Conservation (phyloP, 2,113 vertebrate species). For the Daboia siamensis region DNA sequence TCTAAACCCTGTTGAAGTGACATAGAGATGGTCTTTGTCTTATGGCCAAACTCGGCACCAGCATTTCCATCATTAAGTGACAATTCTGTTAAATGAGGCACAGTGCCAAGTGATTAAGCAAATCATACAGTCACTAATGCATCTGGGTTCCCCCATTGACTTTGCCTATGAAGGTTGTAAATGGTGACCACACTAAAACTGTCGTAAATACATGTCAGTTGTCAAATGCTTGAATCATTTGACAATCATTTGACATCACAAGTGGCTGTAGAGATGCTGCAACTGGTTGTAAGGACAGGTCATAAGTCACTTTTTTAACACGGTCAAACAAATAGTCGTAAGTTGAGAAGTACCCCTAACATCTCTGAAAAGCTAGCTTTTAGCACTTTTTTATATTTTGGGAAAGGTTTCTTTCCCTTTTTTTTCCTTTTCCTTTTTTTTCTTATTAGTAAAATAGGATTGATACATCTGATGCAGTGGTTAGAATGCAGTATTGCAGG, state of each 20-base stretch:
- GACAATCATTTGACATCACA: neutral
- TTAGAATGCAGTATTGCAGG: neutral
- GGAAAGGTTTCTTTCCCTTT: neutral
- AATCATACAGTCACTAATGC: neutral
- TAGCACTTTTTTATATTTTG: neutral
- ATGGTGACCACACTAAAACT: neutral
- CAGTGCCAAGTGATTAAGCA: neutral
- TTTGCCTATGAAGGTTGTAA: neutral
- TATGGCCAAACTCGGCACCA: neutral
- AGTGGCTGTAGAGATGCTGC: neutral
- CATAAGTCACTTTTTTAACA: too few relatives aligned
- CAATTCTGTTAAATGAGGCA: neutral
- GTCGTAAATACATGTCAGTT: neutral
- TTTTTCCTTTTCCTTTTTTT: too few relatives aligned
- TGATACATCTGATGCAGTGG: neutral
- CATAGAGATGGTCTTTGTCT: neutral
- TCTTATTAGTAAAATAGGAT: neutral
- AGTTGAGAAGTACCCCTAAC: neutral
- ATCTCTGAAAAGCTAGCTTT: neutral
- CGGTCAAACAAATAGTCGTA: neutral
- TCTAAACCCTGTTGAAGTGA: neutral
- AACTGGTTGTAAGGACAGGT: neutral
- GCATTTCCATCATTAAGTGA: neutral
- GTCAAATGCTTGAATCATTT: neutral
- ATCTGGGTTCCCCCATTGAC: neutral